Base-by-base conservation (phyloP, 2,113 vertebrate genomes). In the Cariama cristata region DNA sequence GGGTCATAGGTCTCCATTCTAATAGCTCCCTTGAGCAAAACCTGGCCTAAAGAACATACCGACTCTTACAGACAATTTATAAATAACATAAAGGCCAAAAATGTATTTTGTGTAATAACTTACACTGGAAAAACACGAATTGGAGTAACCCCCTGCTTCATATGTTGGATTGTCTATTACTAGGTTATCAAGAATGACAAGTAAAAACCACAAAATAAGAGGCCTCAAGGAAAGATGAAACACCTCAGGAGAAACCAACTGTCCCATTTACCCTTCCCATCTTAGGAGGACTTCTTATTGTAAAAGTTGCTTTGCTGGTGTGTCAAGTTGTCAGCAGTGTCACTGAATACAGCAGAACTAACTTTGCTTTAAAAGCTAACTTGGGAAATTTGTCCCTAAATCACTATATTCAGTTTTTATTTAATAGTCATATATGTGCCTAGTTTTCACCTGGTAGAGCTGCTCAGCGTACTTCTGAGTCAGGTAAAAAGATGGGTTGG, bases 131-230 rank as follows among this genome's bases (percentile, higher is more conserved):
- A 91, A 30, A 69, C 23, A 69, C 5, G 92, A 83, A 67, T 24
- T 19, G 4, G 20, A n/a, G 40, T 33, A 93, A 79, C 60, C 21
- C 10, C 15, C 42, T 26, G 11, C 10, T 93, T 85, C 58, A 33
- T 84, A 74, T 50, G 18, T 63, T 88, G 45, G 42, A 67, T 64
- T 87, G 35, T 44, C 60, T 96, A 32, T 76, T 94, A 82, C 71
- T 86, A 86, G 45, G 50, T 76, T 91, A 76, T 74, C 59, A 66
- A 87, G 80, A 92, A 82, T 75, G 64, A 92, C 72, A 92, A 72
- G 71, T 32, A 30, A 82, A 96, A 80, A 16, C 8, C 45, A 50
- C 44, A 80, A 80, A 81, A n/a, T 79, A 79, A 63, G 38, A 92
- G 10, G 40, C 35, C 63, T 90, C 21, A 45, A 88, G 75, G 38